phyloP scores from a whole-genome alignment of 2,113 vertebrate species.

The Sylvilagus bachmani region DNA sequence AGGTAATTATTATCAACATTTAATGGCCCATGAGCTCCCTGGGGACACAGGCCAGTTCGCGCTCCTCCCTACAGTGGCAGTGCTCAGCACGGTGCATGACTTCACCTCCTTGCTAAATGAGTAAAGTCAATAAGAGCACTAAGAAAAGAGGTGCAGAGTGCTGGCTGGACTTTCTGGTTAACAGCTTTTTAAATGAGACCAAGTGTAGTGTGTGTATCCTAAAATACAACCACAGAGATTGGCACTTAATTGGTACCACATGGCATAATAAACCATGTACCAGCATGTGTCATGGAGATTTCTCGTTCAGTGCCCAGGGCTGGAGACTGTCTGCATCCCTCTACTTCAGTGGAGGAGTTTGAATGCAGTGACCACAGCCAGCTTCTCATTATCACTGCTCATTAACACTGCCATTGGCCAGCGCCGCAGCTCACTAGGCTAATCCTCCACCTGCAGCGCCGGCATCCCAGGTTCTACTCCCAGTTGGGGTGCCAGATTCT shows the following conservation, averaged over 20 bases:
- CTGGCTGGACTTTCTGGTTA: neutral
- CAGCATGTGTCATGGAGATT: neutral
- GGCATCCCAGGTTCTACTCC: too few relatives aligned
- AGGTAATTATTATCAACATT: neutral
- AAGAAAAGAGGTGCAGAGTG: neutral
- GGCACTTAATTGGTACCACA: neutral
- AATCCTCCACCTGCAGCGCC: too few relatives aligned
- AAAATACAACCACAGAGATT: neutral
- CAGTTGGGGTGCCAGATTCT: too few relatives aligned
- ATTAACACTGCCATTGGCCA: neutral
- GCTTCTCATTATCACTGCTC: neutral
- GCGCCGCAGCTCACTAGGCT: too few relatives aligned
- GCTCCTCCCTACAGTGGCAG: too few relatives aligned
- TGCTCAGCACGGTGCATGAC: fast-evolving
- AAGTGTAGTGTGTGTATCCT: neutral
- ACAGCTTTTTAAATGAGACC: neutral
- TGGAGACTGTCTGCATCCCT: neutral
- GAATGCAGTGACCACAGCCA: neutral
- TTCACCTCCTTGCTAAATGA: neutral
- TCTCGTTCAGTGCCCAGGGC: neutral
- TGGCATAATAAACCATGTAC: neutral
- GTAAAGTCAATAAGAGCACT: neutral
- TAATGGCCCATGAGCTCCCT: fast-evolving
- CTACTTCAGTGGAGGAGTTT: neutral
- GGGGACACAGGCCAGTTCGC: neutral